phyloP scores from a whole-genome alignment of 2,888 invertebrate genomes.

The Drosophila neoperkinsi region DNA sequence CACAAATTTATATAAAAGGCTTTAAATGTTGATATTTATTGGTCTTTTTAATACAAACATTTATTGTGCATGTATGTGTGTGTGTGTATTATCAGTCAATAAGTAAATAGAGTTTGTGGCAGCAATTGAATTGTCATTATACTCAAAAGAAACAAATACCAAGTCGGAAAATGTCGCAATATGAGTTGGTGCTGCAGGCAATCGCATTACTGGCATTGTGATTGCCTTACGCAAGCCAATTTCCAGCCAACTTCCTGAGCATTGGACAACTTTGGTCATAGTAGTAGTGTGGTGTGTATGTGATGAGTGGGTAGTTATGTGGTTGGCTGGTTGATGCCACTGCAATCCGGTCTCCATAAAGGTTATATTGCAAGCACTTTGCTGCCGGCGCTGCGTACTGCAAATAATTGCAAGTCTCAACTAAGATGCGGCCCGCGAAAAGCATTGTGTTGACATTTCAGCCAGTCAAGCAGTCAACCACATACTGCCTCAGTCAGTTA shows the following conservation, averaged over 20 bases:
- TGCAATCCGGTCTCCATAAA: slow-evolving; percentile 56
- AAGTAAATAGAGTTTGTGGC: not conserved
- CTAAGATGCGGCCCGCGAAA: slow-evolving; percentile 32
- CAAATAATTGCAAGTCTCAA: slow-evolving; percentile 71
- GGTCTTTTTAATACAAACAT: not conserved
- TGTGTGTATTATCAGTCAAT: not conserved
- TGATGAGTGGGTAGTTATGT: not conserved
- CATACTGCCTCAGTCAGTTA: slow-evolving; percentile 25
- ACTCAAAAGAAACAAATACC: not conserved
- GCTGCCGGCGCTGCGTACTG: slow-evolving; percentile 63
- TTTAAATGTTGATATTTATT: not conserved
- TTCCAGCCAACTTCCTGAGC: slow-evolving; percentile 37
- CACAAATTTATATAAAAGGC: not conserved
- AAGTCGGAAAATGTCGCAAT: slow-evolving; percentile 4
- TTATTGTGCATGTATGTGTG: not conserved
- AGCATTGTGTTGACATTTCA: slow-evolving; percentile 65
- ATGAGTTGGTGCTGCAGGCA: slow-evolving; percentile 18
- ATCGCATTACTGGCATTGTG: not conserved
- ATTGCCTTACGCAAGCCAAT: slow-evolving; percentile 34
- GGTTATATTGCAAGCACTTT: slow-evolving; percentile 65
- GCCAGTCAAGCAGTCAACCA: slow-evolving; percentile 32
- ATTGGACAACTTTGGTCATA: not conserved
- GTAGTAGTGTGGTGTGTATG: slow-evolving; percentile 1
- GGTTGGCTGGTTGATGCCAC: slow-evolving; percentile 7
- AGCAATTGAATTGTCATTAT: slow-evolving; percentile 2